Evolutionary conservation across 2,797 vertebrate species (phyloP).

Genomic region (Xiphophorus birchmanni): DNA sequence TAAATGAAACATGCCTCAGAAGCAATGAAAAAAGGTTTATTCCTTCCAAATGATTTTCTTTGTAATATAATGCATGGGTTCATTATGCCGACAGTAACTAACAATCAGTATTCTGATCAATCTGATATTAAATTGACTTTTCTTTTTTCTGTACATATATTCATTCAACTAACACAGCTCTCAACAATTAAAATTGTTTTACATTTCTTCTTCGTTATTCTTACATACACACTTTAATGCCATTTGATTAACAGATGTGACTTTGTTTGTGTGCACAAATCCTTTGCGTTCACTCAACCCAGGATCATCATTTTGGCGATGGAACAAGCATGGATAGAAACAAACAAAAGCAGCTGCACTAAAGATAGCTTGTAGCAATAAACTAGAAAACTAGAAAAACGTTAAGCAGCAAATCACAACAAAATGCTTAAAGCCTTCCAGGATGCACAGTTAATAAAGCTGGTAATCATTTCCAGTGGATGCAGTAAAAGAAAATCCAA

Average conservation of each 20-base stretch:
- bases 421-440: background rate
- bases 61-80: background rate
- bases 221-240: background rate
- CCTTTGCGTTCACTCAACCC: background rate
- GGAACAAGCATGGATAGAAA: background rate
- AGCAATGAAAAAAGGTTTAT: background rate
- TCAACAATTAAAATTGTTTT: background rate
- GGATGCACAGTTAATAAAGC: constrained; percentile 1
- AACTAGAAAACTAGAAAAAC: background rate
- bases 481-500: constrained; percentile 40
- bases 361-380: background rate
- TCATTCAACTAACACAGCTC: background rate
- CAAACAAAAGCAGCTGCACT: background rate
- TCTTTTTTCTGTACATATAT: background rate
- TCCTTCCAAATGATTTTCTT: background rate
- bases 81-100: background rate
- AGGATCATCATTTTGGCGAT: background rate
- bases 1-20: background rate
- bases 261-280: background rate
- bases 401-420: background rate
- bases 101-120: background rate
- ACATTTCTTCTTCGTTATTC: background rate
- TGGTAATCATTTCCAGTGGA: constrained; percentile 14
- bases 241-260: background rate
- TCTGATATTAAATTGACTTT: background rate